phyloP scores from a whole-genome alignment of 2,113 vertebrate genomes.

The Barnardius zonarius region DNA sequence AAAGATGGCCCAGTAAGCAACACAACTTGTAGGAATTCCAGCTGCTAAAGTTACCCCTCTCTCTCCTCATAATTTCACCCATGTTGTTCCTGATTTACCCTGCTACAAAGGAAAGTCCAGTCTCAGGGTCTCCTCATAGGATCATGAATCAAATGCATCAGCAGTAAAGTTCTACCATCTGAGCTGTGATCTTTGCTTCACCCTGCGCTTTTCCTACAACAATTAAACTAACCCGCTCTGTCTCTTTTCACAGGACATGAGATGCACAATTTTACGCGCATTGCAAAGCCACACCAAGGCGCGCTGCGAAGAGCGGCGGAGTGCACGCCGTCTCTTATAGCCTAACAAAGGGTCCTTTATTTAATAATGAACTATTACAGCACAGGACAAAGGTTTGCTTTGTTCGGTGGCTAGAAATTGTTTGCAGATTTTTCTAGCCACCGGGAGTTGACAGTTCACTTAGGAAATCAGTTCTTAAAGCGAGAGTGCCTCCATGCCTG shows the following conservation, averaged over 20 bases:
- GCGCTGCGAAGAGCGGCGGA: not conserved
- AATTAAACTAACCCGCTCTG: not conserved
- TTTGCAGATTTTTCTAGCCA: constrained; percentile 65
- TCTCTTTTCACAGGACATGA: not conserved
- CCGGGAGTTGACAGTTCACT: constrained; percentile 34
- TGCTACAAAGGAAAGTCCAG: not conserved
- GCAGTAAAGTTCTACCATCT: not conserved
- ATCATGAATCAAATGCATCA: not conserved
- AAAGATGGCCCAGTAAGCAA: not conserved
- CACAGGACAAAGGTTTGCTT: constrained; percentile 57
- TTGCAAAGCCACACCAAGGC: constrained; percentile 18
- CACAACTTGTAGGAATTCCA: not conserved
- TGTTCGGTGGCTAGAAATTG: constrained; percentile 59
- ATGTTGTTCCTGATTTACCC: not conserved
- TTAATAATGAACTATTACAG: constrained; percentile 42
- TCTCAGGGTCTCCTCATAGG: rapidly evolving
- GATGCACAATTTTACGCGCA: not conserved
- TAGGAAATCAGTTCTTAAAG: constrained; percentile 49
- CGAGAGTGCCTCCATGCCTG: not conserved
- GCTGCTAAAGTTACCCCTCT: not conserved
- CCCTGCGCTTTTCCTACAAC: not conserved
- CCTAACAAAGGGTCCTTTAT: constrained; percentile 46
- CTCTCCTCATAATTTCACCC: not conserved
- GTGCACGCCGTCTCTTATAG: not conserved
- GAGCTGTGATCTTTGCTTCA: not conserved